These are phyloP conservation scores for Apostichopus californicus DNA, from an alignment of 35 echinoderm and acorn worm genomes.

Conservation along the genomic window DNA sequence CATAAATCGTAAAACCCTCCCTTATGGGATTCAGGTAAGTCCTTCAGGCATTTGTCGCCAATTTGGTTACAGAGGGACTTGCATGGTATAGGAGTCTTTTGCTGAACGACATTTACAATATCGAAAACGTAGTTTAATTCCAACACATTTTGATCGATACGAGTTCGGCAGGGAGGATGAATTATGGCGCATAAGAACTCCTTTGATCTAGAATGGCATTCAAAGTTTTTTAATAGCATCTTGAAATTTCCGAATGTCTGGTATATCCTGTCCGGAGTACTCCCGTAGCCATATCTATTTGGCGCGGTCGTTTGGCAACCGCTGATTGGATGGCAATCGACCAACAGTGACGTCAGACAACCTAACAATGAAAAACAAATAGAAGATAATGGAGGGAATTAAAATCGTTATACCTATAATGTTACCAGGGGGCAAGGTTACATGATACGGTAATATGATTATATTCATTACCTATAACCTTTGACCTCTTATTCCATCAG, in stretches of 20 bases:
- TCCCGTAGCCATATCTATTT: not conserved
- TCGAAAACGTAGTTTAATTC: constrained; percentile 24
- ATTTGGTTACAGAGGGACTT: not conserved
- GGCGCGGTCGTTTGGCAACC: not conserved
- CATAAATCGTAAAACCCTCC: constrained; percentile 9
- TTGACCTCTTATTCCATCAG: too few relatives aligned
- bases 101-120: not conserved
- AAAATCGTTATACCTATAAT: too few relatives aligned
- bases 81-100: not conserved
- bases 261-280: not conserved
- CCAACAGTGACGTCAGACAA: constrained; percentile 13
- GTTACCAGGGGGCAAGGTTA: too few relatives aligned
- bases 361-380: not conserved
- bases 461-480: too few relatives aligned
- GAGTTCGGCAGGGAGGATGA: not conserved
- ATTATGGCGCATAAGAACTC: not conserved
- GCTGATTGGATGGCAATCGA: not conserved
- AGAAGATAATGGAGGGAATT: too few relatives aligned
- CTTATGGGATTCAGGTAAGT: not conserved
- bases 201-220: not conserved
- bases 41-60: not conserved
- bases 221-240: not conserved
- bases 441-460: too few relatives aligned
- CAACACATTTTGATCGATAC: not conserved
- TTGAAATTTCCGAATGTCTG: not conserved